A percentile compares a stretch with the other conserved stretches of the same genome.
These are phyloP conservation scores for Hyperoodon ampullatus DNA, from an alignment of 2,113 vertebrate species.

Conservation along the genomic window DNA sequence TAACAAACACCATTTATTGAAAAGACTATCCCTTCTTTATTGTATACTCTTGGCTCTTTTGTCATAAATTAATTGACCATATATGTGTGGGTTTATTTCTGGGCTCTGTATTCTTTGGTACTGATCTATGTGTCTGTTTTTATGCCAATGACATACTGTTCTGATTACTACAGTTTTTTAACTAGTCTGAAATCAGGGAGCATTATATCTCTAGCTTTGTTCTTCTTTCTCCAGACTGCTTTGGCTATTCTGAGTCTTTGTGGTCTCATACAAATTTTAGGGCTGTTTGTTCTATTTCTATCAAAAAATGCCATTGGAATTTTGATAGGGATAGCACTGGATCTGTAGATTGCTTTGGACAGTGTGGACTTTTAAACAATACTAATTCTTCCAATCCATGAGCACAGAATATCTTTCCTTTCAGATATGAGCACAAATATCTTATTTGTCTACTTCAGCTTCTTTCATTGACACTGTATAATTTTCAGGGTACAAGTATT, in stretches of 20 bases:
- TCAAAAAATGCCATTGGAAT: not conserved
- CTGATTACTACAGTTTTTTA: not conserved
- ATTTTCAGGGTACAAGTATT: not conserved
- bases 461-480: not conserved
- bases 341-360: not conserved
- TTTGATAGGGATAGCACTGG: not conserved
- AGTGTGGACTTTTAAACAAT: not conserved
- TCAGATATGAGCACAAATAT: no score
- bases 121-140: not conserved
- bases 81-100: not conserved
- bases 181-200: not conserved
- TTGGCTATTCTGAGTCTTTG: not conserved
- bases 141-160: not conserved
- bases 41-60: not conserved
- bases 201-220: not conserved
- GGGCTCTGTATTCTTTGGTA: not conserved
- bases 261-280: not conserved
- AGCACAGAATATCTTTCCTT: not conserved
- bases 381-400: not conserved
- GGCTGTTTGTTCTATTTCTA: not conserved
- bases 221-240: not conserved
- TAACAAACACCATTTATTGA: not conserved
- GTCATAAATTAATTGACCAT: not conserved
- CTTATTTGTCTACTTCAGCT: not conserved
- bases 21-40: not conserved